Evolutionary conservation across 2,113 vertebrate genomes (phyloP).

Genomic region (Rynchops niger): DNA sequence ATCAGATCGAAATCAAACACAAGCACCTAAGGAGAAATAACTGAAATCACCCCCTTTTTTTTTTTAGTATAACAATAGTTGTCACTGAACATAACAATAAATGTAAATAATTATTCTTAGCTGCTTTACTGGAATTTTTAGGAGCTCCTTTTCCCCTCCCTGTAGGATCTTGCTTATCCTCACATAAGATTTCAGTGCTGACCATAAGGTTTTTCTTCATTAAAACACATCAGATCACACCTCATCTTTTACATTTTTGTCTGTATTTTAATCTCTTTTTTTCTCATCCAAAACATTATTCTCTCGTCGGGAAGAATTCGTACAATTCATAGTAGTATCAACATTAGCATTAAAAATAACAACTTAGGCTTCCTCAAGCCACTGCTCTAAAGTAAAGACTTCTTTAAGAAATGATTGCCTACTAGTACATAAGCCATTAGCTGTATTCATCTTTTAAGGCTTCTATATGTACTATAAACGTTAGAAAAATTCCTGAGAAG

Average conservation of each 20-base stretch:
- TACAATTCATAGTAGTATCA: neutral
- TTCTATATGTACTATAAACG: neutral
- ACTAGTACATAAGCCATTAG: neutral
- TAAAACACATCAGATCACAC: neutral
- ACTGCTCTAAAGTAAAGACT: neutral
- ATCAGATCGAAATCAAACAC: neutral
- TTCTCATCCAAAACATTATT: neutral
- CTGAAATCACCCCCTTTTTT: neutral
- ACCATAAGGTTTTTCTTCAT: neutral
- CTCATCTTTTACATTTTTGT: neutral
- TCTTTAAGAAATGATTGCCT: neutral
- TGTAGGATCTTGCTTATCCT: neutral
- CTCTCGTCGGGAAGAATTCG: neutral
- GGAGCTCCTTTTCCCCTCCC: neutral
- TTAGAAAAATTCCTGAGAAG: neutral
- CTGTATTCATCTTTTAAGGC: neutral
- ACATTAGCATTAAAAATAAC: neutral
- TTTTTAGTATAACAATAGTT: neutral
- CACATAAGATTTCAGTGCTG: neutral
- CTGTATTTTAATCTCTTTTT: neutral
- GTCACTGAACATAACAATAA: neutral
- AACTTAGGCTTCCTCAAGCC: neutral
- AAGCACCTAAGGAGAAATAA: neutral
- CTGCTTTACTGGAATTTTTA: neutral
- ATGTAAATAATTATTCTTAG: neutral